Evolutionary conservation across 2,888 invertebrate species (phyloP).

Genomic region (Apeira syringaria): DNA sequence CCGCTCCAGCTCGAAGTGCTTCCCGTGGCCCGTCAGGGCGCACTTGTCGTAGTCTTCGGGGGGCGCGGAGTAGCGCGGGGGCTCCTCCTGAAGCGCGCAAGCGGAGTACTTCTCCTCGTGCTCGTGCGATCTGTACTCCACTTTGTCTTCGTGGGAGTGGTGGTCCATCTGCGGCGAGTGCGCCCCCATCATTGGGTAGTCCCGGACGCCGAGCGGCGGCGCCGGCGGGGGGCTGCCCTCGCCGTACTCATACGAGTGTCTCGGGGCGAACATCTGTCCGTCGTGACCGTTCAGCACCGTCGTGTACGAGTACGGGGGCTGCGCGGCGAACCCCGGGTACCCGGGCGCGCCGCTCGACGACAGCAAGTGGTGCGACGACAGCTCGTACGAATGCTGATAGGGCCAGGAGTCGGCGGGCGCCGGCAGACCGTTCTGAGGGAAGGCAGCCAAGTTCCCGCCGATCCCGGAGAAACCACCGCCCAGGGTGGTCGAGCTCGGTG

Average conservation of each 20-base stretch:
- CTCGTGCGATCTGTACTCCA: constrained; percentile 71
- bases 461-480: constrained; percentile 85
- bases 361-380: constrained; percentile 89
- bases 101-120: constrained; percentile 76
- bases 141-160: constrained; percentile 78
- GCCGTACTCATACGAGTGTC: constrained; percentile 85
- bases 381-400: constrained; percentile 90
- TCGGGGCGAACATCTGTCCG: constrained; percentile 87
- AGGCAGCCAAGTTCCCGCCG: constrained; percentile 74
- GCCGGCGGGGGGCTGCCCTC: constrained; percentile 86
- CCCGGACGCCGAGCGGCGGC: constrained; percentile 85
- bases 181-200: constrained; percentile 86
- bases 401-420: constrained; percentile 92
- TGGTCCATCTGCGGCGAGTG: constrained; percentile 85
- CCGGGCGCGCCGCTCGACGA: constrained; percentile 86
- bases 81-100: constrained; percentile 75
- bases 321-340: constrained; percentile 86
- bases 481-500: constrained; percentile 86
- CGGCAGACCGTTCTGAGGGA: constrained; percentile 84
- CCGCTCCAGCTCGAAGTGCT: constrained; percentile 73
- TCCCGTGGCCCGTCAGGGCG: constrained; percentile 75
- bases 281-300: constrained; percentile 89
- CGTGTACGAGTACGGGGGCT: constrained; percentile 85
- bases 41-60: constrained; percentile 86
- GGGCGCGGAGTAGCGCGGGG: constrained; percentile 81